Conservation (phyloP, 2,888 invertebrate genomes). For the Drymonia ruficornis region DNA sequence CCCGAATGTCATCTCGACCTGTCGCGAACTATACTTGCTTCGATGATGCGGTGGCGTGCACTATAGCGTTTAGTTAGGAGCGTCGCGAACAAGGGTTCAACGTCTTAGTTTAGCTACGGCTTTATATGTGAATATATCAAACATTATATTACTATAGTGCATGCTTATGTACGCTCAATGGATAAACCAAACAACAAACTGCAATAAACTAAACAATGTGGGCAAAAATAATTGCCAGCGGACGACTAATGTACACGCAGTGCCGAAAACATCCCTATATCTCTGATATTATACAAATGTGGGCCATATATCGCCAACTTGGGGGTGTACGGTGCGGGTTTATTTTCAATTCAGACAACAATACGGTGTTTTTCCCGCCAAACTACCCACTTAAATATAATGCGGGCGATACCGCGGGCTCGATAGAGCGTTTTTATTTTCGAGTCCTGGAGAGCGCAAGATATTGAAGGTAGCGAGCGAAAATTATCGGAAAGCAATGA, state of each 20-base stretch:
- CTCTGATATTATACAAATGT: constrained; percentile 46
- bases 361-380: constrained; percentile 76
- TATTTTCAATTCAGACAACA: constrained; percentile 82
- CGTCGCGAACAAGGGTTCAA: too few species aligned
- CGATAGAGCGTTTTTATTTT: constrained; percentile 66
- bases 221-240: constrained; percentile 32
- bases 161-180: too few species aligned
- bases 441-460: constrained; percentile 29
- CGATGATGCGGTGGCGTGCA: too few species aligned
- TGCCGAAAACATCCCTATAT: constrained; percentile 18
- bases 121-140: too few species aligned
- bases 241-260: constrained; percentile 32
- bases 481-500: not conserved
- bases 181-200: not conserved
- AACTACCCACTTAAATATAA: constrained; percentile 82
- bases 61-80: too few species aligned
- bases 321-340: constrained; percentile 49
- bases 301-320: constrained; percentile 48
- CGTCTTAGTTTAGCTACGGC: too few species aligned
- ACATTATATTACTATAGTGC: too few species aligned
- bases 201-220: not conserved
- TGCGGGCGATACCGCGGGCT: constrained; percentile 68
- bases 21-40: too few species aligned
- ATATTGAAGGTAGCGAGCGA: constrained; percentile 28
- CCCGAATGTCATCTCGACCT: too few species aligned